These are phyloP conservation scores for Poicephalus meyeri DNA, from an alignment of 2,113 vertebrate species.

Conservation along the genomic window DNA sequence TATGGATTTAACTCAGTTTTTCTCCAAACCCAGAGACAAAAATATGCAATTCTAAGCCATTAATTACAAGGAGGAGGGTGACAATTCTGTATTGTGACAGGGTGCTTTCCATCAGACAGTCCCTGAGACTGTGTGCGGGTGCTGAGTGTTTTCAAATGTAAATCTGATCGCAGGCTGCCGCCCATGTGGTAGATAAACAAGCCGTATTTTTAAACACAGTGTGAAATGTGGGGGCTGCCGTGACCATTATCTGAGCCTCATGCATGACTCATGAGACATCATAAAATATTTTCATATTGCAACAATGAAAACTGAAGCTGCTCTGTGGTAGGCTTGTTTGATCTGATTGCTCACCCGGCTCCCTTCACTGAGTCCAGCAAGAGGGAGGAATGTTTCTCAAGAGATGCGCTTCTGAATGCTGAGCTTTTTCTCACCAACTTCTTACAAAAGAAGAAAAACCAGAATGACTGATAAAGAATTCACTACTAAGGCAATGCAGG, in stretches of 20 bases:
- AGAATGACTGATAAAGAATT: not conserved
- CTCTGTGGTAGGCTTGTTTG: conserved; percentile 49
- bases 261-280: conserved; percentile 18
- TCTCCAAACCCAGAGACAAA: not conserved
- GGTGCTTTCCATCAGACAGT: not conserved
- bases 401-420: not conserved
- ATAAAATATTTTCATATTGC: conserved; percentile 18
- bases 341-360: not conserved
- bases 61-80: not conserved
- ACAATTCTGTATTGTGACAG: not conserved
- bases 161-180: not conserved
- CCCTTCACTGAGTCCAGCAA: not conserved
- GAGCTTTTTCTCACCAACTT: not conserved
- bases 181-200: conserved; percentile 22
- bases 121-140: not conserved
- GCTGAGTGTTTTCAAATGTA: not conserved
- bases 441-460: not conserved
- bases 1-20: not conserved
- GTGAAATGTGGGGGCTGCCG: conserved; percentile 19
- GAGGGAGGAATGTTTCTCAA: not conserved
- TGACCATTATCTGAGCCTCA: conserved; percentile 12
- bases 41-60: not conserved
- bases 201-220: not conserved
- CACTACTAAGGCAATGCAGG: not conserved
- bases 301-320: conserved; percentile 9